Evolutionary conservation across 2,888 invertebrate species (phyloP).

Genomic region (Acronicta psi): DNA sequence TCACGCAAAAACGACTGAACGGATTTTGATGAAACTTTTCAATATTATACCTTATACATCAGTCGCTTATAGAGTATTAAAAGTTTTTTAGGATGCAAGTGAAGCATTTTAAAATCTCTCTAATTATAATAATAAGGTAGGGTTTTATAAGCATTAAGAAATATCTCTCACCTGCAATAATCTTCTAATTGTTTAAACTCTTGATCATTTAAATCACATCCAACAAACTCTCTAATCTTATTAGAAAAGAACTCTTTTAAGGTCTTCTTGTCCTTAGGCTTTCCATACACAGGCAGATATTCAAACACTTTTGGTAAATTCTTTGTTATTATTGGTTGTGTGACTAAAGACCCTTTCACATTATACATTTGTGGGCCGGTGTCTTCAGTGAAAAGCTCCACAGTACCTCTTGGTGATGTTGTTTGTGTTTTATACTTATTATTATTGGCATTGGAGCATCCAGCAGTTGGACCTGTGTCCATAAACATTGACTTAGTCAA

Average conservation of each 20-base stretch:
- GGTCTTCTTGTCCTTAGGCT: slow-evolving; percentile 56
- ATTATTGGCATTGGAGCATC: background rate
- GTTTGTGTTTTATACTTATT: slow-evolving; percentile 5
- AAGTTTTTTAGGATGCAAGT: too few relatives aligned
- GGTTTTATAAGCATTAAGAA: too few relatives aligned
- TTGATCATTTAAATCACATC: slow-evolving; percentile 72
- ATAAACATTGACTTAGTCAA: background rate
- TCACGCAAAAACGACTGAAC: too few relatives aligned
- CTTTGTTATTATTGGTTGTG: slow-evolving; percentile 68
- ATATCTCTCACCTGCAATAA: slow-evolving; percentile 80
- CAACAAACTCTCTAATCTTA: slow-evolving; percentile 75
- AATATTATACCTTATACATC: too few relatives aligned
- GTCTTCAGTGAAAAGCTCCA: slow-evolving; percentile 64
- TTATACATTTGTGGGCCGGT: slow-evolving; percentile 69
- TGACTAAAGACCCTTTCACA: slow-evolving; percentile 66
- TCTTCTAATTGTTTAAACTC: slow-evolving; percentile 76
- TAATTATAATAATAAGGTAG: too few relatives aligned
- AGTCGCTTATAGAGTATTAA: too few relatives aligned
- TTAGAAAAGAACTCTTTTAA: slow-evolving; percentile 63
- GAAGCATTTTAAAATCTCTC: too few relatives aligned
- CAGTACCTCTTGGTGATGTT: slow-evolving; percentile 25
- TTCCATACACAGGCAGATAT: slow-evolving; percentile 73
- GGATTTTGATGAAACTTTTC: too few relatives aligned
- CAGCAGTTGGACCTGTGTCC: background rate
- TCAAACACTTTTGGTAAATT: slow-evolving; percentile 72